These are phyloP conservation scores for Desmodus rotundus DNA, from an alignment of 2,113 vertebrate genomes.

Conservation along the genomic window DNA sequence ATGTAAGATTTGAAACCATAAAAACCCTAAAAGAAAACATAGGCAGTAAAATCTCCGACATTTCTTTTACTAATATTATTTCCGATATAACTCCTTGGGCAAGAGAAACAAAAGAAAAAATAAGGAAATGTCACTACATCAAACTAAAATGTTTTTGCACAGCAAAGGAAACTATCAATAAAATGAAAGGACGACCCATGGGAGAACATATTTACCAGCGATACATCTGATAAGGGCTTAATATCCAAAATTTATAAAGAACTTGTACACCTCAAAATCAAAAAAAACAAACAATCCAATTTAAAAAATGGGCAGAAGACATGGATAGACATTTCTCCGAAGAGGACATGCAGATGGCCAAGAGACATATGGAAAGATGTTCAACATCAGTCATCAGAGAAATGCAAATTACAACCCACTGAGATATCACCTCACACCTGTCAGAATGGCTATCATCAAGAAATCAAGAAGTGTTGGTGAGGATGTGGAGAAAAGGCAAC, in stretches of 20 bases:
- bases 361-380: neutral
- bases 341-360: neutral
- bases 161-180: neutral
- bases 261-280: neutral
- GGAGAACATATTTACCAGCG: neutral
- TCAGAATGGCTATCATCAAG: neutral
- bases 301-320: neutral
- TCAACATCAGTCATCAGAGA: neutral
- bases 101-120: neutral
- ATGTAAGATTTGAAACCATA: neutral
- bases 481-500: neutral
- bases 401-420: neutral
- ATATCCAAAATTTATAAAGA: neutral
- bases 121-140: neutral
- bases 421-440: neutral
- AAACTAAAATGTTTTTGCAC: neutral
- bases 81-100: neutral
- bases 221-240: neutral
- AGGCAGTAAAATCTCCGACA: neutral
- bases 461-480: neutral
- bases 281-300: neutral
- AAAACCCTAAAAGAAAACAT: neutral
- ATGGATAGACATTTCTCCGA: neutral
- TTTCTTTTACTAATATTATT: neutral
- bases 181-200: neutral